Evolutionary conservation across 2,797 vertebrate genomes (phyloP), one percentile per base, ranked within the genome.

Genomic region (Peromyscus eremicus): DNA sequence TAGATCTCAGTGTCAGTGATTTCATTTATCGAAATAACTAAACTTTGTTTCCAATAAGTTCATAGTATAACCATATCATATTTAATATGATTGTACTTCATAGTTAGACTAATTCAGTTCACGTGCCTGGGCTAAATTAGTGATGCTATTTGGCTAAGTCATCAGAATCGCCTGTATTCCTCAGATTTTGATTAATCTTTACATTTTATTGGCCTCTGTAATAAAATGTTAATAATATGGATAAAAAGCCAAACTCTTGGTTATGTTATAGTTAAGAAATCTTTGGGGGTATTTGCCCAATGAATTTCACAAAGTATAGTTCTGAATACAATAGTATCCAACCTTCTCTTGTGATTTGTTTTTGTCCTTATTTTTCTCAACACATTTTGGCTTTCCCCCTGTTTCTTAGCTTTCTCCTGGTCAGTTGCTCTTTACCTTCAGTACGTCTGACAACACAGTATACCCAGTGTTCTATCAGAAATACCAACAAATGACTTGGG

Each of bases 381-480:
- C 37, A 87, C 27, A n/a, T 83, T 85, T 64, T 16, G 34, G 55
- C 80, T 96, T 97, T 95, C 6, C 34, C 17, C 75, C 62, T 83
- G 73, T 94, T 52, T 71, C 43, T 73, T 66, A 76, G n/a, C 52
- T 85, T 96, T 85, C 84, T 88, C 29, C 21, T 86, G 46, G 60
- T 3, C 12, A 75, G 95, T 94, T 95, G 91, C 71, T 94, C 95
- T 96, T 96, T 97, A 97, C 94, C 92, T 80, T 29, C 29, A 75
- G 71, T 62, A 95, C 90, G 62, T 60, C 79, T 83, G 73, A 75
- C 37, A 81, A 71, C 6, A 8, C 79, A 91, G 71, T n/a, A 52
- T 4, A 25, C 49, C 40, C 57, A 66, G 19, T 84, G 60, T 80
- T 96, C 85, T 92, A 37, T 85, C 91, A 57, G 77, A 94, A 95